phyloP scores from a whole-genome alignment of 2,888 invertebrate species.

The Embidobia sp. region DNA sequence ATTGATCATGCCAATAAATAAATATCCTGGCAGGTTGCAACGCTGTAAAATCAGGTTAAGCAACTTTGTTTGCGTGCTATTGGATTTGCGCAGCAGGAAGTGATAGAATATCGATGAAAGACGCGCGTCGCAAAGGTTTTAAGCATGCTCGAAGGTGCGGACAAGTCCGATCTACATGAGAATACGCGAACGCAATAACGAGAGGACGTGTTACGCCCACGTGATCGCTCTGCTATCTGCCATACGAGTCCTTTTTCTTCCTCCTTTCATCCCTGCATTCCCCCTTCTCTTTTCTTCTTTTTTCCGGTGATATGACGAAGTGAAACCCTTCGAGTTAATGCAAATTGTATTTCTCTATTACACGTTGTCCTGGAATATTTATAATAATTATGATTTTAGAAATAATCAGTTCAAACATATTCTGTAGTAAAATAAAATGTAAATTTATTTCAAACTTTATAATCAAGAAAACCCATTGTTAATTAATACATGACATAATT shows the following conservation, averaged over 20 bases:
- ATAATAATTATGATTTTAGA: too few species aligned
- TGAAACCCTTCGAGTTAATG: constrained; percentile 11
- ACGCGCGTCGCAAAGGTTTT: constrained; percentile 46
- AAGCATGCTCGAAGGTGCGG: constrained; percentile 62
- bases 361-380: background rate
- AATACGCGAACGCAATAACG: constrained; percentile 67
- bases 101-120: constrained; percentile 58
- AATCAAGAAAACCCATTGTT: too few species aligned
- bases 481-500: too few species aligned
- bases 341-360: constrained; percentile 9
- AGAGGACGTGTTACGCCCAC: constrained; percentile 72
- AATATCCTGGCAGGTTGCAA: constrained; percentile 32
- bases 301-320: constrained; percentile 46
- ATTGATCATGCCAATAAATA: constrained; percentile 38
- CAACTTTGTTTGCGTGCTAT: constrained; percentile 47
- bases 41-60: constrained; percentile 40
- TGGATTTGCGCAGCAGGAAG: constrained; percentile 52
- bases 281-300: constrained; percentile 37
- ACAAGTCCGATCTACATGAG: constrained; percentile 65
- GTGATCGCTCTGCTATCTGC: constrained; percentile 68
- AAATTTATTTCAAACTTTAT: too few species aligned
- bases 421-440: too few species aligned
- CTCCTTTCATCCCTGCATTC: constrained; percentile 33
- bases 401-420: too few species aligned
- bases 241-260: constrained; percentile 54